Evolutionary conservation across 2,888 invertebrate species (phyloP).

Genomic region (Hedychridium roseum): DNA sequence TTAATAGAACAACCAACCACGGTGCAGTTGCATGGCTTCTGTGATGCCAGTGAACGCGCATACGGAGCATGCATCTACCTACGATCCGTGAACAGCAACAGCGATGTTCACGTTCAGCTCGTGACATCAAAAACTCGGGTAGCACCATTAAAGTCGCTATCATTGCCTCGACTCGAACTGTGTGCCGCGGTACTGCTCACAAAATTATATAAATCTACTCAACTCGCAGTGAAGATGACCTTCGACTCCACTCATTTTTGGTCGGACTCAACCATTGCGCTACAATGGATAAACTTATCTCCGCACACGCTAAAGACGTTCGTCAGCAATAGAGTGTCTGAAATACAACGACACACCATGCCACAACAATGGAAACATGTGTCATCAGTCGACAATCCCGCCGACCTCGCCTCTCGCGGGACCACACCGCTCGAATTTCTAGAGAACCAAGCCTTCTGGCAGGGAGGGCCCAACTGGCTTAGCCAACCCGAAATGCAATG

Average conservation of each 20-base stretch:
- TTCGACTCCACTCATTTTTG: conserved; percentile 3
- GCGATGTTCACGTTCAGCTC: not conserved
- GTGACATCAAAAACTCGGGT: conserved; percentile 14
- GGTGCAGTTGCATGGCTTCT: conserved; percentile 15
- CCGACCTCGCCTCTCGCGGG: conserved; percentile 12
- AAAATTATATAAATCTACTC: not conserved
- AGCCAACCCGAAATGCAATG: not conserved
- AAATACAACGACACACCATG: conserved; percentile 9
- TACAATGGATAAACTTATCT: conserved; percentile 18
- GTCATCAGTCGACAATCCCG: conserved; percentile 9
- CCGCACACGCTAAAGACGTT: conserved; percentile 11
- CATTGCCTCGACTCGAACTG: conserved; percentile 14
- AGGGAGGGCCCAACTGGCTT: conserved; percentile 6
- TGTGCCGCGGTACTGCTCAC: conserved; percentile 9
- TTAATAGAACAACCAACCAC: not conserved
- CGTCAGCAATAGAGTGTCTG: conserved; percentile 11
- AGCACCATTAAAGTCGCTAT: conserved; percentile 8
- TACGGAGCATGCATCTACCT: conserved; percentile 19
- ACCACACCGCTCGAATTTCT: conserved; percentile 6
- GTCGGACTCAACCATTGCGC: conserved; percentile 7
- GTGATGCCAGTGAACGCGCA: conserved; percentile 3
- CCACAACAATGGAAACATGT: conserved; percentile 9
- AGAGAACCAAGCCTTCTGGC: conserved; percentile 3
- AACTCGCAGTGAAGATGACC: not conserved
- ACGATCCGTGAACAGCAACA: not conserved